Percentiles rank a stretch among this genome's conserved stretches.
Conservation (phyloP, 2,113 vertebrate genomes). For the Zosterops borbonicus region DNA sequence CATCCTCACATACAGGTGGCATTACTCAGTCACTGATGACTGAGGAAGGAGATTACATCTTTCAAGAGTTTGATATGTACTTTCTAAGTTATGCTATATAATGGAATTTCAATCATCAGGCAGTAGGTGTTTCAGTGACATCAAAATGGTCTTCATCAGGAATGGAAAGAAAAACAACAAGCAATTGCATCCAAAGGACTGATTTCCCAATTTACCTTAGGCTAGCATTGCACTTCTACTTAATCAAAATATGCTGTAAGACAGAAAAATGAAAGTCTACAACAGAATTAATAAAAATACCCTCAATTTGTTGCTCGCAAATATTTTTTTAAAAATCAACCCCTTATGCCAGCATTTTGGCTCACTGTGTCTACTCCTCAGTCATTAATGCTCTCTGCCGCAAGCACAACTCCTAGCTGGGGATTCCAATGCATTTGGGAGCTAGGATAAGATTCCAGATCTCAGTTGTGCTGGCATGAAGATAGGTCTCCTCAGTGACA, state of each 20-base stretch:
- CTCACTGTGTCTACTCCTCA: constrained; percentile 50
- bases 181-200: constrained; percentile 37
- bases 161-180: neutral
- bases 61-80: neutral
- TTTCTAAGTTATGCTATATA: neutral
- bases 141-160: neutral
- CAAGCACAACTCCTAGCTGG: constrained; percentile 71
- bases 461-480: constrained; percentile 75
- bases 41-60: neutral
- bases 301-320: constrained; percentile 59
- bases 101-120: neutral
- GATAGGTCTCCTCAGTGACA: constrained; percentile 72
- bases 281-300: constrained; percentile 50
- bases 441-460: constrained; percentile 74
- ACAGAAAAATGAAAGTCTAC: constrained; percentile 53
- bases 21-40: neutral
- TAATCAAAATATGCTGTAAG: constrained; percentile 53
- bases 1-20: neutral
- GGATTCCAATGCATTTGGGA: constrained; percentile 54
- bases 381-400: constrained; percentile 68
- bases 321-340: constrained; percentile 60
- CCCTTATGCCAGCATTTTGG: constrained; percentile 64
- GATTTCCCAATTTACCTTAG: constrained; percentile 61
- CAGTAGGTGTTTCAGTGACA: neutral
- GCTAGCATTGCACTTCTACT: constrained; percentile 35